Percentiles rank a stretch among this genome's conserved stretches.
Conservation (phyloP, 2,797 vertebrate genomes). For the Myotis myotis region DNA sequence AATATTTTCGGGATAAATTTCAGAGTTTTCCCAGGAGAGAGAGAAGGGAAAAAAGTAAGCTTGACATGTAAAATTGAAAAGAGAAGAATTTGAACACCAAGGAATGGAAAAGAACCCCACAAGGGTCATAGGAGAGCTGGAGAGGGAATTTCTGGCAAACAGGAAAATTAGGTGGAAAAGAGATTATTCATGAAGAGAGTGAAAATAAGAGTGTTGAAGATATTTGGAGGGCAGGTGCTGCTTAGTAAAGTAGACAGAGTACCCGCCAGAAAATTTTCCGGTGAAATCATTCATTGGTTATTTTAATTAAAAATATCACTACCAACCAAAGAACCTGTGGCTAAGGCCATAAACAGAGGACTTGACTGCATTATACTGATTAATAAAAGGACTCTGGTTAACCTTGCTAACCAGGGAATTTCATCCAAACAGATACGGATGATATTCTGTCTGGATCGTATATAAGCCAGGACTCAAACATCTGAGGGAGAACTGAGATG, state of each 20-base stretch:
- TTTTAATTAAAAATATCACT: conserved; percentile 72
- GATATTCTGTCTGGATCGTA: not conserved
- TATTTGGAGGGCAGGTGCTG: conserved; percentile 11
- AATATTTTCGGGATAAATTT: conserved; percentile 53
- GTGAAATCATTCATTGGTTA: conserved; percentile 62
- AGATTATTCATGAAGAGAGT: conserved; percentile 41
- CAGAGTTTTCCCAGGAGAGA: not conserved
- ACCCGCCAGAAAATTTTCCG: conserved; percentile 64
- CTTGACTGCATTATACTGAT: conserved; percentile 51
- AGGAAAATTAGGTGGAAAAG: conserved; percentile 40
- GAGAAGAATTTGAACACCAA: not conserved
- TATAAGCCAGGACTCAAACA: not conserved
- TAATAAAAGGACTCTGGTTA: conserved; percentile 63
- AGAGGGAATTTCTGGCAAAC: not conserved
- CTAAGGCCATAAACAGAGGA: not conserved
- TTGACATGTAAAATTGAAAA: not conserved
- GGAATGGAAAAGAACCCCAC: not conserved
- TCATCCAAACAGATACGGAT: conserved; percentile 16
- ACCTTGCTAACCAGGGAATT: conserved; percentile 52
- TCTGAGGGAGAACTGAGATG: not conserved
- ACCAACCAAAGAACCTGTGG: conserved; percentile 6
- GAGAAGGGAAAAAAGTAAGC: not conserved
- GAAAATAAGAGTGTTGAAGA: conserved; percentile 27
- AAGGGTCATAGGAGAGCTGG: not conserved
- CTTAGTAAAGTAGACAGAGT: conserved; percentile 40